Evolutionary conservation across 1,140 invertebrate species (phyloP).

Genomic region (Listronotus bonariensis): DNA sequence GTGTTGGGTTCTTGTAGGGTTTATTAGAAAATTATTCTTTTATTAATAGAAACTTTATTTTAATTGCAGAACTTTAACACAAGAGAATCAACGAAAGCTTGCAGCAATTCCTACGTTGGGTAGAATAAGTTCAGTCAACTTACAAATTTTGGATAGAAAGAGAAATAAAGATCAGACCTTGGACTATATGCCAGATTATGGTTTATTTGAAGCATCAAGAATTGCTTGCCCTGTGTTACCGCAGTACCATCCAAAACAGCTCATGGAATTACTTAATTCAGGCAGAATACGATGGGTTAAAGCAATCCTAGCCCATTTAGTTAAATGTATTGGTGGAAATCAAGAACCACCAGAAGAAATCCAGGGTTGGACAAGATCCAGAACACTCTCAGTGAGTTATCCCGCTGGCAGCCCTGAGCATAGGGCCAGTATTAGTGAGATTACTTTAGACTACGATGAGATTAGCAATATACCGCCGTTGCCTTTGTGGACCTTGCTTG

Average conservation of each 20-base stretch:
- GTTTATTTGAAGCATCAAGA: constrained; percentile 94
- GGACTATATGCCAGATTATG: constrained; percentile 90
- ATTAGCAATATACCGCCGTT: constrained; percentile 95
- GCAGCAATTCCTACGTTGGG: constrained; percentile 80
- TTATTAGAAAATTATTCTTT: no score
- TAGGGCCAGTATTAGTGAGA: constrained; percentile 56
- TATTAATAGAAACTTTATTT: neutral
- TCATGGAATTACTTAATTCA: constrained; percentile 98
- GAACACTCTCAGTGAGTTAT: constrained; percentile 87
- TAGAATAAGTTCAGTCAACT: constrained; percentile 79
- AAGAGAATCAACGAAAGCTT: constrained; percentile 74
- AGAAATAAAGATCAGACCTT: constrained; percentile 64
- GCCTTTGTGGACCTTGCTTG: constrained; percentile 92
- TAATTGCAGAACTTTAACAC: constrained; percentile 73
- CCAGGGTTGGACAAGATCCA: constrained; percentile 79
- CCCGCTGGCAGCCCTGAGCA: constrained; percentile 63
- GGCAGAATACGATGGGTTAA: constrained; percentile 98
- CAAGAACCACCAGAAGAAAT: constrained; percentile 56
- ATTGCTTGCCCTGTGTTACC: constrained; percentile 97
- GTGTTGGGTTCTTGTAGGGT: no score
- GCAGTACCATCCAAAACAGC: constrained; percentile 98
- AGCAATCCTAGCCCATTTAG: constrained; percentile 95
- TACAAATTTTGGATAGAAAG: constrained; percentile 76
- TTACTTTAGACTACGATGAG: constrained; percentile 93
- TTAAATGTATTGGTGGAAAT: constrained; percentile 77